These are phyloP conservation scores for Macrotrachela quadricornifera DNA, from an alignment of 1,140 invertebrate genomes.

Conservation along the genomic window DNA sequence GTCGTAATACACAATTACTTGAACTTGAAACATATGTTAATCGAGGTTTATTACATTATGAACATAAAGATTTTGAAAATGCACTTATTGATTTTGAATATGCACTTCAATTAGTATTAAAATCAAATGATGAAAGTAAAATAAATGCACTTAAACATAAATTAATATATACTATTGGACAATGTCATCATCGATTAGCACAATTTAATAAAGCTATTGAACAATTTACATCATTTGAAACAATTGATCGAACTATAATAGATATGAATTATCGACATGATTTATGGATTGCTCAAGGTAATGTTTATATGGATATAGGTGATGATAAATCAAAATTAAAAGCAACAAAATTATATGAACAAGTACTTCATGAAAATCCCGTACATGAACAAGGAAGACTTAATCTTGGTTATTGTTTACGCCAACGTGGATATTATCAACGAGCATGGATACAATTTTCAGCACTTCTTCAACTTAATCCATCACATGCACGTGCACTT, in stretches of 20 bases:
- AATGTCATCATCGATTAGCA: constrained; percentile 13
- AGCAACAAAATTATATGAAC: constrained; percentile 23
- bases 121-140: constrained; percentile 22
- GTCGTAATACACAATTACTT: background rate
- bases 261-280: constrained; percentile 11
- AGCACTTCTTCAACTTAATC: constrained; percentile 19
- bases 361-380: constrained; percentile 19
- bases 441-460: constrained; percentile 28
- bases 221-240: constrained; percentile 18
- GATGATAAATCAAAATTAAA: constrained; percentile 15
- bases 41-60: constrained; percentile 25
- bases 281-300: constrained; percentile 23
- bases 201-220: constrained; percentile 20
- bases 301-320: constrained; percentile 28
- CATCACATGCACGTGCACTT: constrained; percentile 17
- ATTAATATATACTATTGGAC: background rate
- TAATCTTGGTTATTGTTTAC: constrained; percentile 25
- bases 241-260: constrained; percentile 17
- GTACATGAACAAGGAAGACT: constrained; percentile 20
- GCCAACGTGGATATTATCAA: constrained; percentile 24
- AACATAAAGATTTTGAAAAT: constrained; percentile 22
- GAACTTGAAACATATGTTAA: constrained; percentile 21
- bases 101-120: constrained; percentile 26
- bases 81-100: constrained; percentile 25
- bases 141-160: background rate